phyloP scores from a whole-genome alignment of 2,113 vertebrate genomes.

The Sula dactylatra region DNA sequence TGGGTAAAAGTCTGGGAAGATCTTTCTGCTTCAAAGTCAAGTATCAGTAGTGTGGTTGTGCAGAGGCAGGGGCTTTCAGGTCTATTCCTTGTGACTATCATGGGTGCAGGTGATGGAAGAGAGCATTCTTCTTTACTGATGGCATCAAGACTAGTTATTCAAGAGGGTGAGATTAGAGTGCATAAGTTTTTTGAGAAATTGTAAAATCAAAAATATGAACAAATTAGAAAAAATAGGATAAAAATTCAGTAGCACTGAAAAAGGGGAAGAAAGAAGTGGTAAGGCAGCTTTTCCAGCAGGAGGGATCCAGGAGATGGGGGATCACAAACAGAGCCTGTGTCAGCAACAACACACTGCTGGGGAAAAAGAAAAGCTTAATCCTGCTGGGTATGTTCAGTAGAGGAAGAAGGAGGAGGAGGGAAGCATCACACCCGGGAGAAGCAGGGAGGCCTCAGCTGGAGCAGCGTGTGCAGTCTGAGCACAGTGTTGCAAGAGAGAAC shows the following conservation, averaged over 20 bases:
- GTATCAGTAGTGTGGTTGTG: fast-evolving
- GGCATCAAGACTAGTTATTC: not conserved
- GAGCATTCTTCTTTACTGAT: not conserved
- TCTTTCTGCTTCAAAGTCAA: fast-evolving
- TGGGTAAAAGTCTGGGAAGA: not conserved
- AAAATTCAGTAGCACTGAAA: not conserved
- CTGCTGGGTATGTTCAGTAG: not conserved
- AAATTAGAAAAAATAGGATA: not conserved
- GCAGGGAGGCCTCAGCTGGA: not conserved
- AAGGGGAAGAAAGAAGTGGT: fast-evolving
- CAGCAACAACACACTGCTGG: not conserved
- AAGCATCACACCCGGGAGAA: not conserved
- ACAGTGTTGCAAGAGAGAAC: not conserved
- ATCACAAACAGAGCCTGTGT: not conserved
- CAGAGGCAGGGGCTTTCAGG: not conserved
- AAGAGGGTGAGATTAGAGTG: not conserved
- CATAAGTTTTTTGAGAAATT: not conserved
- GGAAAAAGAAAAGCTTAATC: too few species aligned
- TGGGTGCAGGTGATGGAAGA: fast-evolving
- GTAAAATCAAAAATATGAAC: too few species aligned
- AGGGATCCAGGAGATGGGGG: not conserved
- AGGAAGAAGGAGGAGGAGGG: too few species aligned
- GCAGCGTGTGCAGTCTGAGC: not conserved
- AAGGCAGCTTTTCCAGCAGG: not conserved
- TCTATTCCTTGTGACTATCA: not conserved